Conservation (phyloP, 2,113 vertebrate genomes). For the Bungarus multicinctus region DNA sequence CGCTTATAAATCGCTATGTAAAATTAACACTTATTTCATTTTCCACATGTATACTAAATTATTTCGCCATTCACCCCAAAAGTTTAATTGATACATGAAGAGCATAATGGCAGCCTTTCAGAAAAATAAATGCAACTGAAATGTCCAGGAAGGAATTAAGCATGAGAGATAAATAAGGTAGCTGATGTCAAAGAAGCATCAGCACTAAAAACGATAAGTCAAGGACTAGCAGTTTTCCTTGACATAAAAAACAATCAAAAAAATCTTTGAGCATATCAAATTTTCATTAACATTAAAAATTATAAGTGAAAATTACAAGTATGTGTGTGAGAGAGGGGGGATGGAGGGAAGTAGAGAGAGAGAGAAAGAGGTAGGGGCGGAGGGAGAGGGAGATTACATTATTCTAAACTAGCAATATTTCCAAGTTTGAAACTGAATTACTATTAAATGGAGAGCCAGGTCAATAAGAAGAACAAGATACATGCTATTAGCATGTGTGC, state of each 20-base stretch:
- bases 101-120: background rate
- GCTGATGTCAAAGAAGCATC: conserved; percentile 38
- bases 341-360: no score
- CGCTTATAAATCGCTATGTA: background rate
- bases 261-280: conserved; percentile 46
- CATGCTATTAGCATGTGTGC: no score
- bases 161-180: conserved; percentile 38
- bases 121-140: conserved; percentile 4
- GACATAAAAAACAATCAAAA: conserved; percentile 42
- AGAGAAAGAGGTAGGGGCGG: no score
- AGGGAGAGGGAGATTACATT: no score
- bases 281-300: conserved; percentile 58
- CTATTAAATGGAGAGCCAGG: background rate
- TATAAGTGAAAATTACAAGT: conserved; percentile 25
- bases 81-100: conserved; percentile 7
- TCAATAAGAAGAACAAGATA: no score
- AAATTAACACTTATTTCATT: conserved; percentile 11
- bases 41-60: background rate
- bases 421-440: background rate
- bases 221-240: conserved; percentile 39
- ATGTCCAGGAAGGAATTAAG: conserved; percentile 27
- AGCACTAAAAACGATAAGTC: conserved; percentile 35
- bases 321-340: no score
- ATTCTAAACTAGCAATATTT: background rate
- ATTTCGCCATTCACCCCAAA: background rate